Conservation (phyloP, 1,140 invertebrate genomes). For the Elysia chlorotica region DNA sequence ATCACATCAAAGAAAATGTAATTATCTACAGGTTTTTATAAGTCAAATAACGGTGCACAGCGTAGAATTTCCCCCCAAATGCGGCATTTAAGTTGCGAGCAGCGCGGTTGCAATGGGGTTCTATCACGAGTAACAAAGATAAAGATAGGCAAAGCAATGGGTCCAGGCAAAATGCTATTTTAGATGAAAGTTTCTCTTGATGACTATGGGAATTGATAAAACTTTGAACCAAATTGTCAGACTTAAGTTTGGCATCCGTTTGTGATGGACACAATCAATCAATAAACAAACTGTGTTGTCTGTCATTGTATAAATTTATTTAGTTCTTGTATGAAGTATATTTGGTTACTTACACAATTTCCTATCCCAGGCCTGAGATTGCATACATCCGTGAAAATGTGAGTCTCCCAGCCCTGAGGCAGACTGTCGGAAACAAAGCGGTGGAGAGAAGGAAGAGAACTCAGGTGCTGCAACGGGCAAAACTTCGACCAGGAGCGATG, state of each 20-base stretch:
- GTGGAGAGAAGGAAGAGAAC: constrained; percentile 56
- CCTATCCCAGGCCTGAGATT: constrained; percentile 53
- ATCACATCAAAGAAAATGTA: too few species aligned
- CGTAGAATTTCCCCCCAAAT: too few species aligned
- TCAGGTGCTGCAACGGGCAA: constrained; percentile 59
- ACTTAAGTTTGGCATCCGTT: background rate
- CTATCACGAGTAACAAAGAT: too few species aligned
- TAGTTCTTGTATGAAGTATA: background rate
- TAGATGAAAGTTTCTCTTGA: background rate
- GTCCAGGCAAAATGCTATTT: background rate
- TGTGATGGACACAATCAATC: background rate
- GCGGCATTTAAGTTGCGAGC: too few species aligned
- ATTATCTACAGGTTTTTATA: too few species aligned
- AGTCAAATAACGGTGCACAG: too few species aligned
- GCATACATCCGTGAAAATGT: constrained; percentile 55
- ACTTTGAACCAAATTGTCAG: background rate
- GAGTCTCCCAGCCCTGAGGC: constrained; percentile 55
- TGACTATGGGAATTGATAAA: background rate
- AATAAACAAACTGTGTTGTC: background rate
- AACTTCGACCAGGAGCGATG: constrained; percentile 27
- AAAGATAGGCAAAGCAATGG: too few species aligned
- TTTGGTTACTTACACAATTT: background rate
- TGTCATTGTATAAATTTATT: too few species aligned
- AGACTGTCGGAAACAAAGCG: constrained; percentile 58
- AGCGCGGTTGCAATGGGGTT: too few species aligned